Evolutionary conservation across 2,888 invertebrate species (phyloP), one percentile per base, ranked within the genome.

Genomic region (Hyposoter dolosus): DNA sequence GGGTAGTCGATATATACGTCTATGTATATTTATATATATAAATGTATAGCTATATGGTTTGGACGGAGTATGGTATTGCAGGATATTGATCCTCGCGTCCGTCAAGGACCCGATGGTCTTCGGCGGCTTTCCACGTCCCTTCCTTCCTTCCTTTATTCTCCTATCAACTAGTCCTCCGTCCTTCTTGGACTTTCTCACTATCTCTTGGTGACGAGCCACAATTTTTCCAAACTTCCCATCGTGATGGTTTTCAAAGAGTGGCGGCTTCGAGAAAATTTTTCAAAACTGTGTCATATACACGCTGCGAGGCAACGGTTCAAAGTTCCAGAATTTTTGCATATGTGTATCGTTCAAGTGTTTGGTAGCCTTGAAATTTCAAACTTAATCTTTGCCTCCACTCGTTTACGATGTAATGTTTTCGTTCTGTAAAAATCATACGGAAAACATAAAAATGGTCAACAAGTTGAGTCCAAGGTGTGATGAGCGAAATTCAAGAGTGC

Each of bases 1-100:
- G 93, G 91, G 91, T 90, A 78, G 74, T 82, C 75, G 81, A 78
- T 75, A 66, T 74, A 75, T 86, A 78, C 79, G 68, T 53, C 40
- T 81, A 28, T 79, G 17, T 69, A 60, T 69, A 92, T 23, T 19
- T 53, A 66, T 53, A 90, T 92, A 92, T 91, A 92, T 91, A 65
- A 3, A 65, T 63, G n/a, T 47, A 63, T 35, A 79, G 90, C 90
- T 93, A 92, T 91, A 93, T 91, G 92, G 91, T 91, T 91, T 90
- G 56, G 63, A 90, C 90, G 89, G 92, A 92, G 92, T 93, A 93
- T 93, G 93, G 93, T 93, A 93, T 94, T 92, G 93, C 92, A 92
- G 92, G 93, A 93, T 94, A 94, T 94, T 94, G 94, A 94, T 94
- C 93, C 92, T 93, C 92, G 93, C 92, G 94, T 93, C 93, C 93